Base-by-base conservation (phyloP, 2,797 vertebrate species). In the Scleropages formosus region DNA sequence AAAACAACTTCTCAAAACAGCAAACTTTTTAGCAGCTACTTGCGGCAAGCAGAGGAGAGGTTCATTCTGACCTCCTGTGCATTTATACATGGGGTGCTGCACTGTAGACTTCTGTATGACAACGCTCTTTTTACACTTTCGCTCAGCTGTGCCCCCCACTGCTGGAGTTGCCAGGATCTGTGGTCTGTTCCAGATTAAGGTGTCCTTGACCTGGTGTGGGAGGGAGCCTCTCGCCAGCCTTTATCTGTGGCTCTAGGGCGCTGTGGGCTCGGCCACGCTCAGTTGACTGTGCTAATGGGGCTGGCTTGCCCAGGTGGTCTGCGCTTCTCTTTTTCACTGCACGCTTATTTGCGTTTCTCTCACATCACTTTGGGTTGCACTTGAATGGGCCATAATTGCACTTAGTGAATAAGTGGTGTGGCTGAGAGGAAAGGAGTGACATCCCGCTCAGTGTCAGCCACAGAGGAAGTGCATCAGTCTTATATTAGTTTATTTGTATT, bases 241-340 rank as follows among this genome's bases (percentile, higher is more conserved):
- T 47, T 24, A 59, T 46, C 44, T 2, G 31, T 49, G 44, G 39
- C 8, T 24, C 26, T 59, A 11, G 1, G 72, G 18, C 15, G 13
- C 59, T 46, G 24, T 10, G 72, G 58, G 26, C 61, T 24, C 10
- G 11, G 18, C 4, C 1, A 22, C 12, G 20, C 53, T 26, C 1
- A 63, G 26, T 8, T 20, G 72, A 63, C 62, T 59, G 59, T 72
- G 72, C 58, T 26, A 47, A n/a, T 20, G 72, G 12, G 12, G n/a
- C 72, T 39, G 6, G 60, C 44, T 63, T 3, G n/a, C 39, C n/a
- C n/a, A 1, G 18, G 4, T 46, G 10, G 22, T 49, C 31, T 6
- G 10, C 39, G 16, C 20, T 44, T 72, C 12, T n/a, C 26, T 65
- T 39, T 18, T 31, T 18, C 8, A 12, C n/a, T 4, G 61, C 4